Conservation (phyloP, 2,113 vertebrate species). For the Salvelinus sp. region DNA sequence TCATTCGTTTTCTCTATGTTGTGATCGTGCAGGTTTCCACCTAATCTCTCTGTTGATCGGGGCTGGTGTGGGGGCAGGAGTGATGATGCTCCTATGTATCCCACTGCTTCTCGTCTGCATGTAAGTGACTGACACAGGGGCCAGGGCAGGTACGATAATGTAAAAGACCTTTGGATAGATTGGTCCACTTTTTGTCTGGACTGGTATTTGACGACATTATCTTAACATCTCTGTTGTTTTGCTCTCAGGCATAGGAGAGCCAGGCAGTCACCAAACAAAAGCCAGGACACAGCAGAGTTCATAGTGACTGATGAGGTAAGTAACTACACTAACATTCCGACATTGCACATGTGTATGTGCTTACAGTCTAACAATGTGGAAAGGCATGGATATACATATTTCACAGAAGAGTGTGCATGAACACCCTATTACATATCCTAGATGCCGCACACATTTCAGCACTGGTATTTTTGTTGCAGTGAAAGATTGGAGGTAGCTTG, state of each 20-base stretch:
- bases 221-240: neutral
- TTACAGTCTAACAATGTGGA: no score
- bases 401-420: no score
- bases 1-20: slow-evolving; percentile 10
- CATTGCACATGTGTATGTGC: neutral
- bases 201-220: neutral
- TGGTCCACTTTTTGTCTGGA: neutral
- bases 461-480: neutral
- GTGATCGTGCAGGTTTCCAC: slow-evolving; percentile 42
- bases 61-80: slow-evolving; percentile 46
- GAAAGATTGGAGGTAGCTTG: neutral
- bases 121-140: slow-evolving; percentile 35
- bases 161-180: neutral
- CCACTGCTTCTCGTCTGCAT: slow-evolving; percentile 48
- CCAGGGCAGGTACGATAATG: slow-evolving; percentile 21
- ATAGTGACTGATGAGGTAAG: slow-evolving; percentile 47
- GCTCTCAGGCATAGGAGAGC: slow-evolving; percentile 46
- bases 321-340: neutral
- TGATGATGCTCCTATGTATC: slow-evolving; percentile 53
- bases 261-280: neutral
- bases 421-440: neutral
- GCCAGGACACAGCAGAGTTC: slow-evolving; percentile 21
- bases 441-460: no score
- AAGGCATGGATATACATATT: no score
- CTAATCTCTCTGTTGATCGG: slow-evolving; percentile 45